Evolutionary conservation across 2,888 invertebrate genomes (phyloP).

Genomic region (Laspeyria flexula): DNA sequence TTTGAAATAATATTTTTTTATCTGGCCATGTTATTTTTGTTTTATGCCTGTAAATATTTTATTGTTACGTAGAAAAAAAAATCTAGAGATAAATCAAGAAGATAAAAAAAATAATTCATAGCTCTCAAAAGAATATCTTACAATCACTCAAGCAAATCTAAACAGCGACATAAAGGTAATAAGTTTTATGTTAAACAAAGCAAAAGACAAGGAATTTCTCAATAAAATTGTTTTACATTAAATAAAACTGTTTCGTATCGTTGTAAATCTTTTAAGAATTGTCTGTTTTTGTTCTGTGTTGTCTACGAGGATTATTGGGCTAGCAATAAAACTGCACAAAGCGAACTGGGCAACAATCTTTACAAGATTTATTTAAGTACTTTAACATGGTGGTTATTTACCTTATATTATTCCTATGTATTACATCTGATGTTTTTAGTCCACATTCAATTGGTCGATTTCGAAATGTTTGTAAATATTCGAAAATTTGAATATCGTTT

Average conservation of each 20-base stretch:
- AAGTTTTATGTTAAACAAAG: slow-evolving; percentile 14
- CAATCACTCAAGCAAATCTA: slow-evolving; percentile 12
- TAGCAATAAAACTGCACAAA: slow-evolving; percentile 43
- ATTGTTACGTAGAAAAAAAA: too few relatives aligned
- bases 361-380: slow-evolving; percentile 26
- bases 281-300: slow-evolving; percentile 51
- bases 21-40: too few relatives aligned
- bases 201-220: slow-evolving; percentile 24
- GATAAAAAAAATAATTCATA: too few relatives aligned
- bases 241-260: slow-evolving; percentile 32
- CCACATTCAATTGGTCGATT: too few relatives aligned
- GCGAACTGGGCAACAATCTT: slow-evolving; percentile 30
- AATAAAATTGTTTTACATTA: slow-evolving; percentile 39
- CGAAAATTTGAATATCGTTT: too few relatives aligned
- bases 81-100: too few relatives aligned
- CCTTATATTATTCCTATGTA: too few relatives aligned
- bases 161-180: slow-evolving; percentile 19
- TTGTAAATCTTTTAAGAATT: slow-evolving; percentile 62
- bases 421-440: too few relatives aligned
- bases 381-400: too few relatives aligned
- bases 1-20: too few relatives aligned
- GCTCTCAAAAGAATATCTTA: slow-evolving; percentile 3
- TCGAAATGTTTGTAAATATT: too few relatives aligned
- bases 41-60: too few relatives aligned
- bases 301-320: slow-evolving; percentile 54